Evolutionary conservation across 2,888 invertebrate genomes (phyloP).

Genomic region (Ectemnius lituratus): DNA sequence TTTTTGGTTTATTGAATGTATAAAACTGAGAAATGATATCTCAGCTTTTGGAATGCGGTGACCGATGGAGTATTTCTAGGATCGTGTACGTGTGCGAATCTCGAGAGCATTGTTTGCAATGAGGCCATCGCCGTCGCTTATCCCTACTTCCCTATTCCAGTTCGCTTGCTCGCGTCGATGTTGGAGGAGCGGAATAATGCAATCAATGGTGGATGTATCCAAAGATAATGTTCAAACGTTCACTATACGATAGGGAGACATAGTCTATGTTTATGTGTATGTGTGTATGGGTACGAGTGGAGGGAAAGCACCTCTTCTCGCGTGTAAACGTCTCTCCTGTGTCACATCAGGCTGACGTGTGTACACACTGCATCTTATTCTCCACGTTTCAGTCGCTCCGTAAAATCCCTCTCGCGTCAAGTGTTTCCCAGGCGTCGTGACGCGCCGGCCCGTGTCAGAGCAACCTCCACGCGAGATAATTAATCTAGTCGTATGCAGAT

Average conservation of each 20-base stretch:
- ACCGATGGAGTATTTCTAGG: no score
- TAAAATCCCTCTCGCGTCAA: neutral
- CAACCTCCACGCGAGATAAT: neutral
- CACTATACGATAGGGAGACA: no score
- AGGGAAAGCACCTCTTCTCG: slow-evolving; percentile 9
- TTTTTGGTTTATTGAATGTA: no score
- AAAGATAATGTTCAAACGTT: slow-evolving; percentile 34
- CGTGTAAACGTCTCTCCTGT: slow-evolving; percentile 33
- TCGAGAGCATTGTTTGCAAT: slow-evolving; percentile 20
- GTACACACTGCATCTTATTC: neutral
- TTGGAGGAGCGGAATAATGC: slow-evolving; percentile 9
- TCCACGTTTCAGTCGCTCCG: neutral
- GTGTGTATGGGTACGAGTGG: neutral
- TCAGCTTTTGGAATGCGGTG: no score
- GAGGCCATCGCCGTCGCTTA: neutral
- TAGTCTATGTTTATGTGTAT: neutral
- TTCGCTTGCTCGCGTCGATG: slow-evolving; percentile 25
- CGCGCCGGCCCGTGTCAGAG: neutral
- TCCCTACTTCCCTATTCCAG: slow-evolving; percentile 14
- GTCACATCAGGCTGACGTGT: slow-evolving; percentile 25
- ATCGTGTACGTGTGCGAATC: no score
- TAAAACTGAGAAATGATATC: no score
- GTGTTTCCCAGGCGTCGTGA: neutral
- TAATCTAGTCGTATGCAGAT: neutral
- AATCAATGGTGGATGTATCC: slow-evolving; percentile 30